These are phyloP conservation scores for Calyptomena viridis DNA, from an alignment of 2,113 vertebrate species.

Conservation along the genomic window DNA sequence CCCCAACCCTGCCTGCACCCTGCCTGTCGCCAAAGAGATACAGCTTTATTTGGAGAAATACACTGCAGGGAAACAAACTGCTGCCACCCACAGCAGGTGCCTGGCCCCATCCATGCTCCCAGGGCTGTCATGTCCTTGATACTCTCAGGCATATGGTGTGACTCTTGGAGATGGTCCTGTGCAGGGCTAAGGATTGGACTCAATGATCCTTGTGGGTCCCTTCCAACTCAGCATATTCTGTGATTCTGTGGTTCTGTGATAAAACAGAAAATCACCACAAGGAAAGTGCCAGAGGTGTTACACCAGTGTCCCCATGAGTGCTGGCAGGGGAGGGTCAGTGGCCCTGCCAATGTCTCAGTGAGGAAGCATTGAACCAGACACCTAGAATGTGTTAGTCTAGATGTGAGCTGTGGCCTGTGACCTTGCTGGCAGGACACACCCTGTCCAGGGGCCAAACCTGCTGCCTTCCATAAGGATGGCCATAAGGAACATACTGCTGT, in stretches of 20 bases:
- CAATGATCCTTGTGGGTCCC: not conserved
- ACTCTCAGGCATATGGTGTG: not conserved
- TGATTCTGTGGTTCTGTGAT: not conserved
- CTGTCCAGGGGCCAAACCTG: not conserved
- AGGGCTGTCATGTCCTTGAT: not conserved
- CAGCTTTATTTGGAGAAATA: not conserved
- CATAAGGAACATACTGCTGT: not conserved
- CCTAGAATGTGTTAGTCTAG: not conserved
- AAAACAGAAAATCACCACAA: not conserved
- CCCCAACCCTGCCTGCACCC: not conserved
- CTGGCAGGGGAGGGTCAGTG: not conserved
- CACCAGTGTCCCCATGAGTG: not conserved
- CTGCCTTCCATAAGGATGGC: not conserved
- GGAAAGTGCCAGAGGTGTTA: not conserved
- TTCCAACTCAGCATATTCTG: not conserved
- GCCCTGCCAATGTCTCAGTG: rapidly evolving
- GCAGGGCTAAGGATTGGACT: not conserved
- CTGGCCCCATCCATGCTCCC: not conserved
- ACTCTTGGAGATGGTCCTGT: not conserved
- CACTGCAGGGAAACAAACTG: not conserved
- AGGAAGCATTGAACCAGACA: not conserved
- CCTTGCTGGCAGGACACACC: not conserved
- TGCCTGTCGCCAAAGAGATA: not conserved
- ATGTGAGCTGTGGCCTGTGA: not conserved
- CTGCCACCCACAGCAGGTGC: not conserved